These are phyloP conservation scores for Meloidogyne hapla DNA, from an alignment of 1,140 invertebrate species.

Conservation along the genomic window DNA sequence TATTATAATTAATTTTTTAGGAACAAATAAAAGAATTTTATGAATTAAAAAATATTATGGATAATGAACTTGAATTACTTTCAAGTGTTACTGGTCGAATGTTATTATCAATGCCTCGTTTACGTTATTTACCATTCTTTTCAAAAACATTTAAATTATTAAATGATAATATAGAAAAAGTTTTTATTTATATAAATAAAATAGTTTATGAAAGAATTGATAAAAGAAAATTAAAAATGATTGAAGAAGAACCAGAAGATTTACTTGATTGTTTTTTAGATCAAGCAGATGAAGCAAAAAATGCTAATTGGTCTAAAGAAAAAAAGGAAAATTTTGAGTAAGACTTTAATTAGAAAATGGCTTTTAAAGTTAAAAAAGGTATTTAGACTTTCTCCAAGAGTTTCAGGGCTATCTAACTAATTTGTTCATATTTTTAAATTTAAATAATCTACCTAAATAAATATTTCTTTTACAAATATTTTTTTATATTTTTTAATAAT, in stretches of 20 bases:
- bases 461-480: no score
- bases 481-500: neutral
- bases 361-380: no score
- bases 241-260: neutral
- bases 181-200: constrained; percentile 20
- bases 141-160: constrained; percentile 9
- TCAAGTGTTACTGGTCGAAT: neutral
- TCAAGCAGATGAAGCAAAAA: neutral
- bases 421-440: no score
- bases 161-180: neutral
- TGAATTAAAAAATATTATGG: constrained; percentile 16
- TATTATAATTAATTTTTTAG: neutral
- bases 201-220: neutral
- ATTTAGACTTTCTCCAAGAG: no score
- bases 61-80: constrained; percentile 13
- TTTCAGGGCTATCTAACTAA: no score
- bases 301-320: neutral
- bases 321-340: neutral
- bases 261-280: neutral
- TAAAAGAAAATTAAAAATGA: neutral
- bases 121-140: constrained; percentile 18
- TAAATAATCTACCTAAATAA: no score
- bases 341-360: no score
- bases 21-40: constrained; percentile 15
- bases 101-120: constrained; percentile 1